Base-by-base conservation (phyloP, 2,888 invertebrate species). In the Xanthia icteritia region DNA sequence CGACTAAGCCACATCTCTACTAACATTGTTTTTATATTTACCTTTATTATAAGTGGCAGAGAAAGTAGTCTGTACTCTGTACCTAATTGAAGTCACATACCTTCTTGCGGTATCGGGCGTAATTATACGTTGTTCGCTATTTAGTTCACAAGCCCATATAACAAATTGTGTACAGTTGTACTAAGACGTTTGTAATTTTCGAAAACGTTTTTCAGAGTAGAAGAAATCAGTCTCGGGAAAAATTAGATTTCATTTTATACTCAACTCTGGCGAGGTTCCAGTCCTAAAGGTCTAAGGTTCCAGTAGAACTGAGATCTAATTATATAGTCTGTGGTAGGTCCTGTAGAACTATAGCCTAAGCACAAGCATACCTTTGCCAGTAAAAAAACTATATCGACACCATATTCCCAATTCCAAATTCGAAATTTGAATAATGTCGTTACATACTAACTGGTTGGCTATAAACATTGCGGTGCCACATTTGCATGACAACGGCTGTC, bases 401-500 rank as follows among this genome's bases (percentile, higher is more conserved):
- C 69, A 77, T 76, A 83, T 79, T 77, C 36, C 51, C 77, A 79
- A 69, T 82, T 84, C 71, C 77, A 67, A 83, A 84, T 84, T 82
- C 75, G 27, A 87, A 84, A 86, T 88, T 85, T 83, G 73, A 88
- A 88, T 85, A 83, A 84, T 83, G 79, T 83, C 80, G 84, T 88
- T 88, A 84, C 78, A 39, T 64, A 76, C 81, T 83, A 84, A 87
- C 86, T 86, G 81, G 80, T 76, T 78, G 75, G 85, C 81, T 77
- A 88, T 86, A 88, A 86, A 88, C 82, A 84, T 86, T 86, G 82
- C 76, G 77, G 85, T 81, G 83, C 79, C 79, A 88, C 82, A 91
- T 94, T 94, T 92, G 91, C 94, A 94, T 94, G 92, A 93, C 92
- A 93, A 93, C 90, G 87, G 90, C 74, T 82, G 76, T 69, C 77